Percentiles rank a stretch among this genome's conserved stretches.
Conservation (phyloP, 92 coral and sea anemone genomes). For the Palythoa grandiflora region DNA sequence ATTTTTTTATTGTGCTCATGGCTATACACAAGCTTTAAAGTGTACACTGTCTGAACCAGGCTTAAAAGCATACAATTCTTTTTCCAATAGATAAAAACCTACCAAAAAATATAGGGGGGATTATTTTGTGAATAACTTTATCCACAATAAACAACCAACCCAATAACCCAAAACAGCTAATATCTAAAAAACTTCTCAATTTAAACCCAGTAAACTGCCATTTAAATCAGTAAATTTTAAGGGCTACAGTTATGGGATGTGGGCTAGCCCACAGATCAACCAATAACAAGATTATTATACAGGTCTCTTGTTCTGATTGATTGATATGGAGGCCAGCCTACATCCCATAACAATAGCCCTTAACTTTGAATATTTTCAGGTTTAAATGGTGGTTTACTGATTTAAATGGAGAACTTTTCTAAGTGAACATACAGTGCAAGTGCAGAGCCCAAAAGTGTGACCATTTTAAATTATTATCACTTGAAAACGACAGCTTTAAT, state of each 20-base stretch:
- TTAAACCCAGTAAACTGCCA: neutral
- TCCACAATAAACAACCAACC: conserved; percentile 5
- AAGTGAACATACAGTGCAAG: conserved; percentile 16
- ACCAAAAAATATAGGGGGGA: neutral
- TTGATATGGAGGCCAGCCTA: conserved; percentile 6
- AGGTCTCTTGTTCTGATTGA: neutral
- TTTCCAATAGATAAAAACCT: neutral
- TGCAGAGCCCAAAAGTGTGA: conserved; percentile 21
- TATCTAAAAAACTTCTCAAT: neutral
- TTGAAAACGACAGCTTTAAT: conserved; percentile 21
- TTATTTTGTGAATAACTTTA: conserved; percentile 1
- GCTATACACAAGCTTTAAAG: conserved; percentile 19
- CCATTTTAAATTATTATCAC: conserved; percentile 1
- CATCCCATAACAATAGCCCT: neutral
- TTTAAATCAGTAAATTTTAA: neutral
- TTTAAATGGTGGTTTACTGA: conserved; percentile 25
- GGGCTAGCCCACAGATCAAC: conserved; percentile 8
- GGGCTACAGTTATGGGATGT: neutral
- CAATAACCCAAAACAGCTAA: neutral
- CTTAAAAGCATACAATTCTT: neutral
- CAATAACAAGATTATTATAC: neutral
- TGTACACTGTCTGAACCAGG: conserved; percentile 14
- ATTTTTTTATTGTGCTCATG: conserved; percentile 4
- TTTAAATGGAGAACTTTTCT: conserved; percentile 12
- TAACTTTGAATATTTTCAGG: neutral